Base-by-base conservation (phyloP, 1,140 invertebrate species). In the Drosophila mauritiana region DNA sequence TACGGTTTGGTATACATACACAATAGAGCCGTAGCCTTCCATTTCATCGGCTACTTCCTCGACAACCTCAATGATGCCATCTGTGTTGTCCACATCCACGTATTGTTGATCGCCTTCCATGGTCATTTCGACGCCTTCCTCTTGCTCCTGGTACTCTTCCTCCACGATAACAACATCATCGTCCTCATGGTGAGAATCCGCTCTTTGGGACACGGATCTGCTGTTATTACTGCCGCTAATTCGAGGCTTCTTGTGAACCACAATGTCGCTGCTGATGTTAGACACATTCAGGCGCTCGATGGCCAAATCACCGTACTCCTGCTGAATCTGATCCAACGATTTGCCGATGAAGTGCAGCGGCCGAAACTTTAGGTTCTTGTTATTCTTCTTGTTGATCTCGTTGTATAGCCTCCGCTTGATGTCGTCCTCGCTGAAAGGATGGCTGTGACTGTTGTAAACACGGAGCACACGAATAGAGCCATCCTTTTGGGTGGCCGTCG, bases 391-490 rank as follows among this genome's bases (percentile, higher is more conserved):
- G 59, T 90, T 89, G 22, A 88, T 76, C 53, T 91, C 90, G 34
- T 91, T 91, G 37, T 81, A 91, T 8, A 91, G 54, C 0, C 90
- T 86, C 0, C 86, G 70, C 22, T 91, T 91, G 13, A 91, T 91
- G 15, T 91, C 90, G 31, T 81, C 61, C 55, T 91, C 83, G 46
- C 75, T 91, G 40, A 70, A 76, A 0, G 90, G 80, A 85, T 91
- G 90, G 31, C 72, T 82, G 55, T 91, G 90, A 7, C 56, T 68
- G 61, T 91, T 91, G 55, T 85, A 91, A 11, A 91, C 80, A 2
- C 85, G 74, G 7, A 90, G 52, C 0, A 91, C 90, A 1, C 84
- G 84, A 58, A 79, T 90, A 1, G 80, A 72, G 15, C 84, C 76
- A 56, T 91, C 81, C 6, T 77, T 73, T 52, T 88, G 74, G 11